These are phyloP conservation scores for Linnaemya tessellans DNA, from an alignment of 2,888 invertebrate genomes.

Conservation along the genomic window DNA sequence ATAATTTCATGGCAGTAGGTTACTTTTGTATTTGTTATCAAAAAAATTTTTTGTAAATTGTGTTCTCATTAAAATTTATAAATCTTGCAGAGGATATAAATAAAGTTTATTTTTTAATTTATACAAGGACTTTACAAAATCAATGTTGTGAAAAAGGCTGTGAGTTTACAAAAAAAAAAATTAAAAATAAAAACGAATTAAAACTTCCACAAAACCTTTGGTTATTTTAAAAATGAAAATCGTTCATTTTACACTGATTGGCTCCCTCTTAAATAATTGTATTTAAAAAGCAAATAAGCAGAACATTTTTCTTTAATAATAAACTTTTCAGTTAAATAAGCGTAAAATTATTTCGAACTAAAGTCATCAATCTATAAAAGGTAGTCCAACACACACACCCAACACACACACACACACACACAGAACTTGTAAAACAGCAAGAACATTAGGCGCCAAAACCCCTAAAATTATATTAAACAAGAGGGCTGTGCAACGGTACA, in stretches of 20 bases:
- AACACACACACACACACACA: not conserved
- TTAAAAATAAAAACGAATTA: not conserved
- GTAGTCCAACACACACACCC: not conserved
- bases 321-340: slow-evolving; percentile 67
- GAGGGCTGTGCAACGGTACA: not conserved
- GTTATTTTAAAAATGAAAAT: slow-evolving; percentile 6
- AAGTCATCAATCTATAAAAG: slow-evolving; percentile 67
- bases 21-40: too few species aligned
- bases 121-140: too few species aligned
- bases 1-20: too few species aligned
- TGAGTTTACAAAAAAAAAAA: too few species aligned
- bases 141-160: too few species aligned
- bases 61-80: too few species aligned
- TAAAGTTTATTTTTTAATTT: too few species aligned
- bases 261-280: slow-evolving; percentile 11
- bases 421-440: slow-evolving; percentile 10
- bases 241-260: slow-evolving; percentile 20
- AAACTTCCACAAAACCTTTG: slow-evolving; percentile 4
- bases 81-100: too few species aligned
- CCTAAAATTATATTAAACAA: slow-evolving; percentile 49
- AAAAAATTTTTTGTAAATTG: too few species aligned
- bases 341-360: slow-evolving; percentile 66
- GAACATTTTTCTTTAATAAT: slow-evolving; percentile 64
- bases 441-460: slow-evolving; percentile 59
- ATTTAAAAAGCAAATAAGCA: slow-evolving; percentile 48